phyloP scores from a whole-genome alignment of 2,797 vertebrate genomes.

The Neosilurus hyrtlii region DNA sequence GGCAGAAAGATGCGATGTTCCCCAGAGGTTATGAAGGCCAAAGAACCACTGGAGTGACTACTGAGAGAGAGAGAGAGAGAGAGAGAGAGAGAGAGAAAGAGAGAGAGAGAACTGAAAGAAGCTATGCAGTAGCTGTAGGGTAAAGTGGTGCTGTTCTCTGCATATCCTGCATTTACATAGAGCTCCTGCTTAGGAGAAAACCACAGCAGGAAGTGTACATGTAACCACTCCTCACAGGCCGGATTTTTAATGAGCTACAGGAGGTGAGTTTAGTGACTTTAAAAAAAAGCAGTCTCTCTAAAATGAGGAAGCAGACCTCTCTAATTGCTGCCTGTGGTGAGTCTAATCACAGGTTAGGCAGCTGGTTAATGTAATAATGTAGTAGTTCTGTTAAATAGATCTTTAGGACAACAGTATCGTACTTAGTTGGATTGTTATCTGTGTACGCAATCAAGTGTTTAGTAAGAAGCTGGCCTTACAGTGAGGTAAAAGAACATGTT shows the following conservation, averaged over 20 bases:
- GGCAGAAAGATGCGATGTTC: slow-evolving; percentile 30
- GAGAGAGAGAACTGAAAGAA: slow-evolving; percentile 16
- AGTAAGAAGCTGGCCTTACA: neutral
- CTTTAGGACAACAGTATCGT: slow-evolving; percentile 4
- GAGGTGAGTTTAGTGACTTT: slow-evolving; percentile 34
- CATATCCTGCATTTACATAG: slow-evolving; percentile 37
- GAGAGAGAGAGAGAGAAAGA: neutral
- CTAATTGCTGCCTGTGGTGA: slow-evolving; percentile 33
- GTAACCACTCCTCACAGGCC: slow-evolving; percentile 8
- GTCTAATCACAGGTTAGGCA: slow-evolving; percentile 36
- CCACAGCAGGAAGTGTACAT: slow-evolving; percentile 36
- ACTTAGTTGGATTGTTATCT: neutral
- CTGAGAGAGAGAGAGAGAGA: neutral
- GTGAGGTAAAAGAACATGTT: neutral
- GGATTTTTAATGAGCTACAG: slow-evolving; percentile 45
- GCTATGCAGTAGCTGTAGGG: slow-evolving; percentile 13
- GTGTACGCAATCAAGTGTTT: neutral
- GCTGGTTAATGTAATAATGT: slow-evolving; percentile 32
- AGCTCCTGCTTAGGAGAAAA: slow-evolving; percentile 37
- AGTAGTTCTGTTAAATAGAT: slow-evolving; percentile 30
- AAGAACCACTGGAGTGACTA: slow-evolving; percentile 28
- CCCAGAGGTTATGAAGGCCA: slow-evolving; percentile 20
- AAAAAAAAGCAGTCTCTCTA: slow-evolving; percentile 17
- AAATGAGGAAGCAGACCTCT: slow-evolving; percentile 35
- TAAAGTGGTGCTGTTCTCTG: slow-evolving; percentile 8